Conservation (phyloP, 2,888 invertebrate species). For the Teleogryllus oceanicus region DNA sequence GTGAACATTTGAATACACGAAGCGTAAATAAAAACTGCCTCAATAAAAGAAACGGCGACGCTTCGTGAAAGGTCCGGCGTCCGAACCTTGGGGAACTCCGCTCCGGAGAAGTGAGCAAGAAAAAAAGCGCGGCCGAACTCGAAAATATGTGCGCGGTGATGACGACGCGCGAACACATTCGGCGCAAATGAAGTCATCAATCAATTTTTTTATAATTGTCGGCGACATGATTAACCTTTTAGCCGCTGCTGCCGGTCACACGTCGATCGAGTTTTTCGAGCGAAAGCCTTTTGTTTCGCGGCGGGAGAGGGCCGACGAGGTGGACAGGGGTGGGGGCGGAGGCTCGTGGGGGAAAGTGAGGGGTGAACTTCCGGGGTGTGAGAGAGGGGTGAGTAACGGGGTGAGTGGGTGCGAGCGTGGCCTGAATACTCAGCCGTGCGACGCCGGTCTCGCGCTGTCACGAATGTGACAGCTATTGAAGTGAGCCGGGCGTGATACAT, state of each 20-base stretch:
- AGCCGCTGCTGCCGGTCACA: neutral
- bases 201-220: neutral
- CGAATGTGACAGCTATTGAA: slow-evolving; percentile 6
- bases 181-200: slow-evolving; percentile 1
- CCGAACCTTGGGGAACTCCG: too few relatives aligned
- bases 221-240: slow-evolving; percentile 18
- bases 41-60: too few relatives aligned
- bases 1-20: too few relatives aligned
- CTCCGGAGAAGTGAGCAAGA: too few relatives aligned
- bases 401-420: neutral
- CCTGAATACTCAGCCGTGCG: neutral
- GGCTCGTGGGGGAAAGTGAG: neutral
- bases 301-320: neutral
- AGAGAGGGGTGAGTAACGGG: neutral
- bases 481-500: neutral
- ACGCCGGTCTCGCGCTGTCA: neutral
- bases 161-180: neutral
- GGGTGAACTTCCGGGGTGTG: neutral
- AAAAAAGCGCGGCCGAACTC: too few relatives aligned
- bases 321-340: neutral
- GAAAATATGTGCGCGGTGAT: neutral
- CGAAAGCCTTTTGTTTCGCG: neutral
- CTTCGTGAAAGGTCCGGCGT: too few relatives aligned
- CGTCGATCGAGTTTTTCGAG: neutral
- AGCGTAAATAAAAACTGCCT: too few relatives aligned